These are phyloP conservation scores for Quadriops clusia DNA, from an alignment of 2,888 invertebrate genomes.

Conservation along the genomic window DNA sequence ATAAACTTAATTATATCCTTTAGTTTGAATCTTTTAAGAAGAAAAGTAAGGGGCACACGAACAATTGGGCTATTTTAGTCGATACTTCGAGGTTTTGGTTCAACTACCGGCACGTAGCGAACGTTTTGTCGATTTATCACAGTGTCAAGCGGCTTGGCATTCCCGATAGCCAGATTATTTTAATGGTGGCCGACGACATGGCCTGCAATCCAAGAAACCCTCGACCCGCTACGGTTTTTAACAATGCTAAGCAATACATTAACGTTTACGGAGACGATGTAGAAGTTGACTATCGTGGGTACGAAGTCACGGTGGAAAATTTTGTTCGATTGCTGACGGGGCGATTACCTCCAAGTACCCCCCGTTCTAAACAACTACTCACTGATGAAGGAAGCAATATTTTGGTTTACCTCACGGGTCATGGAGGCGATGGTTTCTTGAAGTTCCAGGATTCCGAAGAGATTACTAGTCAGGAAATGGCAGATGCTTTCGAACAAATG, in stretches of 20 bases:
- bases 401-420: slow-evolving; percentile 88
- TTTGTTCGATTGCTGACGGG: slow-evolving; percentile 94
- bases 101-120: slow-evolving; percentile 98
- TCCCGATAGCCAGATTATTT: slow-evolving; percentile 94
- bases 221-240: slow-evolving; percentile 92
- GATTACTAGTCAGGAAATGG: slow-evolving; percentile 94
- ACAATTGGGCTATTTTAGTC: slow-evolving; percentile 99
- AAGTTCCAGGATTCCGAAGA: slow-evolving; percentile 99
- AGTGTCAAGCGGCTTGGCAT: slow-evolving; percentile 98
- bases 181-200: slow-evolving; percentile 99
- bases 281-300: slow-evolving; percentile 95
- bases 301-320: slow-evolving; percentile 95
- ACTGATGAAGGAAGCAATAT: slow-evolving; percentile 97
- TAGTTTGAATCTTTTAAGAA: slow-evolving; percentile 16
- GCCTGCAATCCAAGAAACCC: slow-evolving; percentile 98
- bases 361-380: slow-evolving; percentile 85
- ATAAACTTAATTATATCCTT: no score
- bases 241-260: slow-evolving; percentile 94
- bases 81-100: slow-evolving; percentile 99
- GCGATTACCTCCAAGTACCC: slow-evolving; percentile 81
- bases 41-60: slow-evolving; percentile 60
- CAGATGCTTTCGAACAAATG: slow-evolving; percentile 99
- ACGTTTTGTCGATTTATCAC: slow-evolving; percentile 94
- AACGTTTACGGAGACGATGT: slow-evolving; percentile 99
- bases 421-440: slow-evolving; percentile 97